These are phyloP conservation scores for Bombus confusus DNA, from an alignment of 1,140 invertebrate genomes.

Conservation along the genomic window DNA sequence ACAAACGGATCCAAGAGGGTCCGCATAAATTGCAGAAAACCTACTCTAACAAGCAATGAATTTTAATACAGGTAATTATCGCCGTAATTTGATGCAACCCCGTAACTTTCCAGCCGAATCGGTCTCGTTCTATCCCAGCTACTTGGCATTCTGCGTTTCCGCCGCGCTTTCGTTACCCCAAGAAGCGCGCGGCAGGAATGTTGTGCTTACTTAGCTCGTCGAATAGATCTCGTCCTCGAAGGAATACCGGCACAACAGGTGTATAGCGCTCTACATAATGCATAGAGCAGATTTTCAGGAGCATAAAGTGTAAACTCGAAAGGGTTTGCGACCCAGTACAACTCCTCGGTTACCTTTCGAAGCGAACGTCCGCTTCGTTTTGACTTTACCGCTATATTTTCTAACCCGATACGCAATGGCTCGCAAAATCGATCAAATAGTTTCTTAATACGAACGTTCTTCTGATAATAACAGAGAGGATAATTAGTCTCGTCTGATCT, in stretches of 20 bases:
- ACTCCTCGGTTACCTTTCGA: not conserved
- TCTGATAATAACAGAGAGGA: not conserved
- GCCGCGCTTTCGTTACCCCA: conserved; percentile 51
- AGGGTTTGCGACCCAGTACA: not conserved
- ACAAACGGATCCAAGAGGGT: conserved; percentile 6
- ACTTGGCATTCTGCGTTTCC: conserved; percentile 51
- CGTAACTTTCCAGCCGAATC: conserved; percentile 45
- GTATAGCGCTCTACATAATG: conserved; percentile 48
- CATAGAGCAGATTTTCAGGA: conserved; percentile 42
- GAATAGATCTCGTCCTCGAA: conserved; percentile 47
- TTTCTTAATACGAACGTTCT: too few relatives aligned
- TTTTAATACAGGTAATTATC: conserved; percentile 54
- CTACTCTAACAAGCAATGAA: conserved; percentile 40
- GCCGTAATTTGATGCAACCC: conserved; percentile 36
- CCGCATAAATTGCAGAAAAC: conserved; percentile 30
- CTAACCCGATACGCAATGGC: not conserved
- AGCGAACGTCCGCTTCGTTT: not conserved
- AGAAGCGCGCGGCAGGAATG: conserved; percentile 50
- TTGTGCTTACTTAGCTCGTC: conserved; percentile 48
- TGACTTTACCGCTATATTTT: not conserved
- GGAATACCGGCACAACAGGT: conserved; percentile 52
- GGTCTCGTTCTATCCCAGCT: conserved; percentile 38
- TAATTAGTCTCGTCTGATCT: not conserved
- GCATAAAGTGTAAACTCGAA: conserved; percentile 21
- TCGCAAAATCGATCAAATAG: not conserved